Evolutionary conservation across 2,888 invertebrate genomes (phyloP).

Genomic region (Tiphia femorata): DNA sequence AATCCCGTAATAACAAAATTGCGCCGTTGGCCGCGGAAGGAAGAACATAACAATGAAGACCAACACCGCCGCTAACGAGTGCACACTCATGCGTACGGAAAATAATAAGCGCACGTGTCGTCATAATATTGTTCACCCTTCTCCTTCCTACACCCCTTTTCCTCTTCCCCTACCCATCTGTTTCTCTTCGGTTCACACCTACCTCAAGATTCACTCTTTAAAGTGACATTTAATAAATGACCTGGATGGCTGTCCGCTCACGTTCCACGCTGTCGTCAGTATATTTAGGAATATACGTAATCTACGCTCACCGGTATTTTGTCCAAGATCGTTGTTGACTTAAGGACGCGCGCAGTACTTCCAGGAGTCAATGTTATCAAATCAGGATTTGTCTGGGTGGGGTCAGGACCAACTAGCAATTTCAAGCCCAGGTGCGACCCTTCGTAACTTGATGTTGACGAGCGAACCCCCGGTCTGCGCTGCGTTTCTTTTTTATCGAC

Average conservation of each 20-base stretch:
- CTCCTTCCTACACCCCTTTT: too few relatives aligned
- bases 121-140: constrained; percentile 43
- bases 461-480: too few relatives aligned
- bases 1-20: constrained; percentile 6
- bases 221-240: constrained; percentile 43
- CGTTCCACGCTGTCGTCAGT: constrained; percentile 32
- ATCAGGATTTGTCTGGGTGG: too few relatives aligned
- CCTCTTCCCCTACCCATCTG: too few relatives aligned
- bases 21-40: not conserved
- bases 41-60: not conserved
- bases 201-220: too few relatives aligned
- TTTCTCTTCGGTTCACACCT: too few relatives aligned
- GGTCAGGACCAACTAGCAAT: too few relatives aligned
- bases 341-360: too few relatives aligned
- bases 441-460: too few relatives aligned
- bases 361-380: too few relatives aligned
- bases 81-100: constrained; percentile 30
- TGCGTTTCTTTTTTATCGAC: too few relatives aligned
- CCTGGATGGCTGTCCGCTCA: constrained; percentile 13
- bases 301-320: constrained; percentile 31
- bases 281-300: constrained; percentile 23
- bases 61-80: constrained; percentile 30
- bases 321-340: constrained; percentile 42
- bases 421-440: too few relatives aligned
- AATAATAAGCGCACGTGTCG: constrained; percentile 45